Base-by-base conservation (phyloP, 2,797 vertebrate species). In the Falco columbarius region DNA sequence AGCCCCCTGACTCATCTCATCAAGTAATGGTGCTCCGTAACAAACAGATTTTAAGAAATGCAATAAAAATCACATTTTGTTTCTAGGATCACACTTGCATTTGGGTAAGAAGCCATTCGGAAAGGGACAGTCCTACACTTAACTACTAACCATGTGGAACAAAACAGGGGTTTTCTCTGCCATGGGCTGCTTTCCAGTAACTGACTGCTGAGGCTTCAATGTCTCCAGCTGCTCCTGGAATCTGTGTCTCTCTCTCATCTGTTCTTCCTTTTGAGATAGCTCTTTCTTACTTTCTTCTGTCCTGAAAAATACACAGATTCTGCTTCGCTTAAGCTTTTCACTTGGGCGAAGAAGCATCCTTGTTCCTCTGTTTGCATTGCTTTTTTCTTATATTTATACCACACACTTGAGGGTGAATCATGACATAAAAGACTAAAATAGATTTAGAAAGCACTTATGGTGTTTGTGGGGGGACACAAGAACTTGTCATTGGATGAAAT, bases 151-250 rank as follows among this genome's bases (percentile, higher is more conserved):
- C 95, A 30, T 59, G 88, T 98, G 95, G 93, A 98, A 98, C 59
- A 98, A 95, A 76, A 98, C 36, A 0, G 97, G 97, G 18, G 98
- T 98, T 77, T 29, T 95, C 95, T 98, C 97, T 82, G 98, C 97
- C 89, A 95, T 97, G 55, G 96, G 90, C 94, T 98, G 98, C 80
- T 87, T 97, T 74, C 97, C 97, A 27, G 89, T 77, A 70, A 97
- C 97, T 32, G 97, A 98, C 59, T 19, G 79, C 52, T 66, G 95
- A n/a, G 98, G 98, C 80, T 87, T 86, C 67, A 96, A 55, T 94
- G 54, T 97, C 92, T 98, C 93, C 94, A 98, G 96, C 66, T 97
- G 93, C 81, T 97, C 93, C 58, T 97, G 93, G 83, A 98, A 77
- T 55, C 96, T 80, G 75, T 96, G 52, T 46, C 47, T 97, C 89